phyloP scores from a whole-genome alignment of 2,113 vertebrate species.

The Ramphastos sulfuratus region DNA sequence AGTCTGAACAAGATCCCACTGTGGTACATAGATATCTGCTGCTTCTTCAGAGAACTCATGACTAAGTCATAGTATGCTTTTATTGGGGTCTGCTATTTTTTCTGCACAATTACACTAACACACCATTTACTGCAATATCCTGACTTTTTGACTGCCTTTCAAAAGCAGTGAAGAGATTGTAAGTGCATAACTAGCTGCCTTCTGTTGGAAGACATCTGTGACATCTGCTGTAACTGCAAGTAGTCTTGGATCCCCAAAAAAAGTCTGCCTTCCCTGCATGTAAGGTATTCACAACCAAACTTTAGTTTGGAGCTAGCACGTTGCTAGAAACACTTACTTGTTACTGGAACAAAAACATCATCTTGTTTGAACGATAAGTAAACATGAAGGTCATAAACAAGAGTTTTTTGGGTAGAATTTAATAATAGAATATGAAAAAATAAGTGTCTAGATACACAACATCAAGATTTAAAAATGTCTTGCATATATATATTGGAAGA shows the following conservation, averaged over 20 bases:
- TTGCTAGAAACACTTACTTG: not conserved
- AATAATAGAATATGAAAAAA: slow-evolving; percentile 15
- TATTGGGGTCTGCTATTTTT: not conserved
- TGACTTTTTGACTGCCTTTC: not conserved
- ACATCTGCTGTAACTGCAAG: not conserved
- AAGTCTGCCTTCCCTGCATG: not conserved
- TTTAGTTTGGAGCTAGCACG: not conserved
- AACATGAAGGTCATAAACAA: not conserved
- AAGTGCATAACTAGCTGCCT: not conserved
- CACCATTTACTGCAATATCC: not conserved
- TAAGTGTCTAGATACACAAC: not conserved
- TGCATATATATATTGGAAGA: not conserved
- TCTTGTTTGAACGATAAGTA: not conserved
- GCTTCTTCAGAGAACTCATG: not conserved
- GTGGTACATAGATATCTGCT: not conserved
- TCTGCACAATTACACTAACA: not conserved
- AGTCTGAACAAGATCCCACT: not conserved
- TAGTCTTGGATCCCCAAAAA: not conserved
- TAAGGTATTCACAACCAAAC: not conserved
- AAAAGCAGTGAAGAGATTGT: not conserved
- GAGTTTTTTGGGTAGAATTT: slow-evolving; percentile 8
- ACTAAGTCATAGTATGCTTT: not conserved
- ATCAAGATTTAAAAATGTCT: not conserved
- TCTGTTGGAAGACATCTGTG: not conserved
- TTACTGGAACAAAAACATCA: not conserved